Base-by-base conservation (phyloP, 2,797 vertebrate genomes). In the Melanotaenia parkinsoni region DNA sequence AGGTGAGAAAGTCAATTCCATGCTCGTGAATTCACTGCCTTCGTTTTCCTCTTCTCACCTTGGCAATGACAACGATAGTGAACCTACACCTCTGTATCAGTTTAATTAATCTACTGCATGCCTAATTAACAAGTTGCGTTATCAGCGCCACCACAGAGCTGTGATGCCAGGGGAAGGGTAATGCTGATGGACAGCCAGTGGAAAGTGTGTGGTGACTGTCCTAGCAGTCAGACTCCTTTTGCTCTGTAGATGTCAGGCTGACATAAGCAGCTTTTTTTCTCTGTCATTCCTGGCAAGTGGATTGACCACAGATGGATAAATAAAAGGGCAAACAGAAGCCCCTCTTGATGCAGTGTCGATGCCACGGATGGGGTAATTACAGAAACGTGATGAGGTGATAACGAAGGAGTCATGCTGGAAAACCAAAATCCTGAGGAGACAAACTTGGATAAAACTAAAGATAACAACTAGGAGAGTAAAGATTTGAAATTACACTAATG, bases 31-130 rank as follows among this genome's bases (percentile, higher is more conserved):
- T 86, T 76, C 58, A 24, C 26, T 60, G 62, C 68, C 79, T 72
- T 84, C 85, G 74, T 84, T 87, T 80, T 65, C 82, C 81, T 83
- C 72, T 20, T 47, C 77, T 90, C 90, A 87, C 89, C 89, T 91
- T 88, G 91, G 72, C 84, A 84, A 79, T 86, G 88, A 89, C 88
- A 85, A 67, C 67, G 69, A 74, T 6, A 67, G 82, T 81, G 76
- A 85, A 76, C 72, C 71, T 66, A 18, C 85, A 82, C 79, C 77
- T 71, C 70, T 50, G 26, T 88, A 93, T 93, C 92, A 72, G 75
- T 82, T 84, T 86, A 92, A 91, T 92, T 91, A 86, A 93, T 93
- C 92, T 93, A 18, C 82, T 67, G 88, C 87, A 88, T 92, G 85
- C 70, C 82, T 93, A 93, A 94, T 93, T 91, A 94, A 91, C 86